Base-by-base conservation (phyloP, 2,797 vertebrate genomes). In the Octomys mimax region DNA sequence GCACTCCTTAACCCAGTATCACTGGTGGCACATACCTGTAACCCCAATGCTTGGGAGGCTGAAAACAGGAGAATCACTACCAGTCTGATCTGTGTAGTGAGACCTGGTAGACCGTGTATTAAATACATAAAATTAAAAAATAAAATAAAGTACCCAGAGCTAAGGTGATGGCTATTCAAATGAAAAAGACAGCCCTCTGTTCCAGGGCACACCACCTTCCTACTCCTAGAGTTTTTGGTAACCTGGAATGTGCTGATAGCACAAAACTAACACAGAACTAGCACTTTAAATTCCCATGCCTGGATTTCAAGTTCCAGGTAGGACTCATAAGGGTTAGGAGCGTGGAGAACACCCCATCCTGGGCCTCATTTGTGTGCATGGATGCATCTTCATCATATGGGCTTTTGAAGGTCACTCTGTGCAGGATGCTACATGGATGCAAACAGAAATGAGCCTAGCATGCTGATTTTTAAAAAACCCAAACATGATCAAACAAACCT, bases 401-500 rank as follows among this genome's bases (percentile, higher is more conserved):
- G 49, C 81, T 90, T 88, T 71, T 85, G 87, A 93, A 92, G 66
- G 87, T 75, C 79, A 61, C 59, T 66, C 82, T 79, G 24, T 89
- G 18, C 18, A 62, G 73, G 78, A 90, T 92, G 19, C 57, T 96
- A n/a, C 6, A 12, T 3, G 22, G 64, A 89, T 14, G 5, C 46
- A 61, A 79, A 91, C 62, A 49, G 77, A 94, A 96, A 95, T 64
- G 26, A 12, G 85, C 42, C 39, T 36, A 42, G 31, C 62, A 31
- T 49, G 89, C n/a, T 62, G 46, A 33, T 36, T 57, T 81, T 84
- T 91, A 31, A 91, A 95, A 95, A 28, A 4, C 31, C 46, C 79
- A 81, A 95, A 95, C 22, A 79, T 16, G 21, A 11, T 87, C 78
- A 91, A 91, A 92, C 59, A 64, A 83, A 86, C 66, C 54, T 96